Evolutionary conservation across 2,888 invertebrate genomes (phyloP), one percentile per base, ranked within the genome.

Genomic region (Brassicogethes aeneus): DNA sequence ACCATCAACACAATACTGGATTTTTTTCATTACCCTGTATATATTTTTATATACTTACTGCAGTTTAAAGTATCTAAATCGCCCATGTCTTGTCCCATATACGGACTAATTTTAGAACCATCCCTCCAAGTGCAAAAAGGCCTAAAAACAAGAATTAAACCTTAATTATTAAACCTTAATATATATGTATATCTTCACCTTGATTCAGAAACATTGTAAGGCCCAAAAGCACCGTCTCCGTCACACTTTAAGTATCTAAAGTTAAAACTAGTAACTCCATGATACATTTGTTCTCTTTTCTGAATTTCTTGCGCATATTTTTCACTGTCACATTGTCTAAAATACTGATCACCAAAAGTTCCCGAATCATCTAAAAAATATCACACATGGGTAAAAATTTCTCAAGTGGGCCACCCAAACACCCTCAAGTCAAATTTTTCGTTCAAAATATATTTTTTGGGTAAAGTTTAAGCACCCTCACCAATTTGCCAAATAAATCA

Each of bases 311-410:
- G 68, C 2, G 78, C 79, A 45, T 73, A 70, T 17, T 72, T 70
- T 46, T 74, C 64, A 62, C 82, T 82, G 63, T 84, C 83, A 60
- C 83, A 84, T 60, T 73, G 71, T 50, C 82, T 69, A 40, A 80
- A 62, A 62, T 83, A 84, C 56, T 75, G 71, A 34, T 68, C 67
- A 34, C 80, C 23, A 10, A 23, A 5, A 23, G 10, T 23, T 10
- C 5, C 5, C 10, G 23, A 23, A 23, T 10, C 10, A 23, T 23
- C 23, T 23, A 23, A 23, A n/a, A n/a, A n/a, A n/a, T 23, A 10
- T 7, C 23, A 23, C 5, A 7, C 23, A n/a, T n/a, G n/a, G n/a
- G n/a, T n/a, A n/a, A n/a, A n/a, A n/a, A n/a, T n/a, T n/a, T n/a
- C n/a, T n/a, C n/a, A n/a, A n/a, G n/a, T n/a, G n/a, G n/a, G n/a